Evolutionary conservation across 2,888 invertebrate genomes (phyloP), one percentile per base, ranked within the genome.

Genomic region (Pammene aurita): DNA sequence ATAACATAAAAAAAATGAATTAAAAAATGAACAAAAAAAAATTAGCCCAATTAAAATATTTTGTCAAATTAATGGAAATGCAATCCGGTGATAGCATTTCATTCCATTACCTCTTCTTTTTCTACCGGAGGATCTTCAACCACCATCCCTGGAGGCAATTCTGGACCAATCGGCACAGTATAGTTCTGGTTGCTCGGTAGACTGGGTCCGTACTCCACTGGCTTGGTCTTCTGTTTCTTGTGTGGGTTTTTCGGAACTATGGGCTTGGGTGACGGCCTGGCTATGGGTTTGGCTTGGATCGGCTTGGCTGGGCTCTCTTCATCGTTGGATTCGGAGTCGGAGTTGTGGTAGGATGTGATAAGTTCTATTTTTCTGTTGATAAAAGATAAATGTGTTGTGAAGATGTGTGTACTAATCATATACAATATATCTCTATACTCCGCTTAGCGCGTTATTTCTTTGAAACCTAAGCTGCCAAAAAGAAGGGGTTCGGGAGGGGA

Each of bases 301-400:
- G 7, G 72, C 50, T 7, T 71, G 18, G 64, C 83, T 85, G 0
- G 74, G 73, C 4, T 83, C 10, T 87, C 87, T 73, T 93, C 93
- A 52, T 93, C 91, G 63, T 93, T 93, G 0, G 93, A 93, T 62
- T 93, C 93, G 0, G 93, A 93, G 66, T 93, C 93, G 0, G 93
- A 93, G 74, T 93, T 88, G 78, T 90, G 87, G 74, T 90, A 94
- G 35, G 93, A 93, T 18, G 94, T 94, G 66, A 94, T 94, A 50
- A 94, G 79, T 82, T 94, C 94, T 74, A 94, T 94, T 89, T 92
- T 93, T 68, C 94, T 94, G 87, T 18, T 66, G 7, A 7, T 5
- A 48, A 50, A 71, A 16, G 13, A 70, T 7, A 44, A 44, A 55
- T n/a, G 5, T 14, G 34, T n/a, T 64, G 57, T 14, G 18, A n/a